Base-by-base conservation (phyloP, 2,888 invertebrate genomes). In the Zygogramma bicolorata region DNA sequence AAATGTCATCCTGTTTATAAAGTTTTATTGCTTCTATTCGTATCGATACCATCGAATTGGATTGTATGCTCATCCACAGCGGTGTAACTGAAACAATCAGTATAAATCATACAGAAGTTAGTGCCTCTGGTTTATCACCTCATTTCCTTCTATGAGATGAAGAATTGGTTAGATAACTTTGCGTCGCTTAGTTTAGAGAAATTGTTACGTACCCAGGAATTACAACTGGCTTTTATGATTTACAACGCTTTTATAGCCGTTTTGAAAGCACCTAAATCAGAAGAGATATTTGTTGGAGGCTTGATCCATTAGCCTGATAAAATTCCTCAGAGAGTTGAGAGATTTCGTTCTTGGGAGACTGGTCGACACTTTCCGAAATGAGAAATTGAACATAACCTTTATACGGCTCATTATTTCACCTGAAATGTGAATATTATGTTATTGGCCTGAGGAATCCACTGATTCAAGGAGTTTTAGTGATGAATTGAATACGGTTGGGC, bases 91-190 rank as follows among this genome's bases (percentile, higher is more conserved):
- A 20, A 46, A 46, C 46, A 46, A 20, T 8, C 20, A 20, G 46
- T 20, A 46, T 46, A 46, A 46, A 46, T 46, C 46, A 46, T n/a
- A n/a, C n/a, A n/a, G n/a, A 46, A 18, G 20, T 18, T 46, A 18
- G 46, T 46, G 46, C 46, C 8, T 18, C 20, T 46, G 46, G 46
- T 46, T 46, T 46, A 46, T 46, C 46, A 46, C 46, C 46, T 46
- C 46, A 46, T 46, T 46, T 46, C 46, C 46, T 46, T 46, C 46
- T 20, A 46, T 46, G 46, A 20, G 46, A 46, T 20, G 20, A 46
- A 46, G 46, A 46, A 46, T 46, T 7, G 46, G 46, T 46, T 46
- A 46, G 46, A 46, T 46, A 46, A 46, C 46, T 46, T 46, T 46
- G 6, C 46, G 46, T 46, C 46, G 46, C 46, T 46, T 46, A 46